Conservation (phyloP, 2,113 vertebrate species). For the Nanorana parkeri region DNA sequence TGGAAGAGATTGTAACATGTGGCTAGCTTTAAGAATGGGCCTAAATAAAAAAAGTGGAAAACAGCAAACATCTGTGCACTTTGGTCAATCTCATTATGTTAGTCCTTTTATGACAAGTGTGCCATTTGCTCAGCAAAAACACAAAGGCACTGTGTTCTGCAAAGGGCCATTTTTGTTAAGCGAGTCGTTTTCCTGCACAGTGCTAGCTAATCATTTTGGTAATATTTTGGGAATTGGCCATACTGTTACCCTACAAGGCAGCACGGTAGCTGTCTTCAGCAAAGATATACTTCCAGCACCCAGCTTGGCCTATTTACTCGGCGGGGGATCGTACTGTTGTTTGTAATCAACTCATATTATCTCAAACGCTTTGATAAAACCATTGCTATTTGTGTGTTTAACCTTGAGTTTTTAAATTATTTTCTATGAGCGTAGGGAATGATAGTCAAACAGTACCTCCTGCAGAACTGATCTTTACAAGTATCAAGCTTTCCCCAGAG, state of each 20-base stretch:
- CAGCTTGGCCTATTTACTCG: conserved; percentile 56
- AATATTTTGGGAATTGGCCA: conserved; percentile 53
- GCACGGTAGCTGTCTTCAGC: conserved; percentile 21
- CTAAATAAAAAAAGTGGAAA: no score
- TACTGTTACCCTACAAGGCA: conserved; percentile 39
- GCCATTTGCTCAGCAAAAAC: conserved; percentile 28
- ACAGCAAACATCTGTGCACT: background rate
- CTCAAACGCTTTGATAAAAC: conserved; percentile 51
- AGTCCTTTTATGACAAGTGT: background rate
- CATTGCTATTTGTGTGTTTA: conserved; percentile 56
- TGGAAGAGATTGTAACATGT: no score
- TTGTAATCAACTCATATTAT: conserved; percentile 58
- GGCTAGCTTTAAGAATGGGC: no score
- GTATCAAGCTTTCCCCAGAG: conserved; percentile 88
- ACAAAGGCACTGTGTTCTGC: conserved; percentile 36
- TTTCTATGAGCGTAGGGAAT: conserved; percentile 46
- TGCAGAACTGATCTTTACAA: conserved; percentile 92
- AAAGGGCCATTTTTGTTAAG: conserved; percentile 43
- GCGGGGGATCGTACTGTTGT: conserved; percentile 51
- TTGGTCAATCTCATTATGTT: background rate
- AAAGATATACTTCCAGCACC: conserved; percentile 49
- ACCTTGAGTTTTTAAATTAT: conserved; percentile 58
- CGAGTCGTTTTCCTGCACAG: conserved; percentile 49
- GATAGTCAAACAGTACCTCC: conserved; percentile 81
- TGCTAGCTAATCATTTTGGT: conserved; percentile 50